Conservation (phyloP, 2,888 invertebrate genomes). For the Bombyx huttoni region DNA sequence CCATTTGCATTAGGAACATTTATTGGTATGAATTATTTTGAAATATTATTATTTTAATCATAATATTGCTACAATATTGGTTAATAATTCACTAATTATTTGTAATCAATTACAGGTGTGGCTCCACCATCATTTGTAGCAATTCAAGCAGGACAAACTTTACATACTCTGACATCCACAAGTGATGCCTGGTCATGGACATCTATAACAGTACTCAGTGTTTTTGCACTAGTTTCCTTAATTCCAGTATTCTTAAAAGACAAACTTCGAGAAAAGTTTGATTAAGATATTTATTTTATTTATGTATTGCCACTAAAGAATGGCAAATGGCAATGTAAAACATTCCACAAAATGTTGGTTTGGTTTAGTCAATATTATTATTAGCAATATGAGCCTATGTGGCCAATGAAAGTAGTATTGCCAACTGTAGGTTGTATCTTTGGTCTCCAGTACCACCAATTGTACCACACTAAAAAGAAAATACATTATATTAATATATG, state of each 20-base stretch:
- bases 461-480: conserved; percentile 81
- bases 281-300: conserved; percentile 62
- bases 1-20: conserved; percentile 98
- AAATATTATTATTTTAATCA: too few relatives aligned
- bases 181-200: conserved; percentile 90
- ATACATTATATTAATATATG: conserved; percentile 3
- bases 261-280: conserved; percentile 82
- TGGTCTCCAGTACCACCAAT: conserved; percentile 89
- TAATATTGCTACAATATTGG: too few relatives aligned
- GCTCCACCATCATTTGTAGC: conserved; percentile 98
- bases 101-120: conserved; percentile 77
- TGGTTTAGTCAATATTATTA: conserved; percentile 5
- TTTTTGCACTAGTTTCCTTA: conserved; percentile 87
- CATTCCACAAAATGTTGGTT: conserved; percentile 37
- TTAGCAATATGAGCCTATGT: conserved; percentile 82
- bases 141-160: conserved; percentile 96
- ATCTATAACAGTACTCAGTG: conserved; percentile 82
- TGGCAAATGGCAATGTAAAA: too few relatives aligned
- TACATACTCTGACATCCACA: conserved; percentile 92
- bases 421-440: conserved; percentile 73
- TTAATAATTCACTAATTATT: background rate
- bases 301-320: conserved; percentile 26
- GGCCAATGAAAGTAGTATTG: conserved; percentile 75
- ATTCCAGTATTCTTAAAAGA: conserved; percentile 90
- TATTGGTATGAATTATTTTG: conserved; percentile 74